Base-by-base conservation (phyloP, 2,113 vertebrate species). In the Corythoichthys intestinalis region DNA sequence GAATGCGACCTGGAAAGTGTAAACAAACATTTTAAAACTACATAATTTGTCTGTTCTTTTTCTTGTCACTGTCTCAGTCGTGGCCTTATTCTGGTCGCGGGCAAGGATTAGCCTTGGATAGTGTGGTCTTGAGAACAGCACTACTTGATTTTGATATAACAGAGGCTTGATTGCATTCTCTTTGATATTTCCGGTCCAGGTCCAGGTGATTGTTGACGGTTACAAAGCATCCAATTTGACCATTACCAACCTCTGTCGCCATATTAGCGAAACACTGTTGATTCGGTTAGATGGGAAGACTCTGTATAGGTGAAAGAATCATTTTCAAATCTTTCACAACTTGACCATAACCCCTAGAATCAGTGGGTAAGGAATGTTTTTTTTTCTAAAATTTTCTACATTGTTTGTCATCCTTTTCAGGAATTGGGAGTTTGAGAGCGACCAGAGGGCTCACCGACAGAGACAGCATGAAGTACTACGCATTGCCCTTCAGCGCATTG, bases 211-310 rank as follows among this genome's bases (percentile, higher is more conserved):
- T 2, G 92, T 95, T 66, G 91, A 94, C 8, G 85, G 89, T 7
- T 96, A 91, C 81, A 95, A 94, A 83, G 82, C 77, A 0, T 90
- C 93, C 54, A 93, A 89, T 56, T 74, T 87, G 67, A 87, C 87
- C 17, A 89, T 95, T 12, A 86, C 87, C 4, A 87, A 85, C 47
- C 85, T 82, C 50, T 94, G 94, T 69, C 81, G 67, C 7, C 83
- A 88, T 68, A 95, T 95, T 44, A 94, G 93, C 2, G 92, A 95
- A 72, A 86, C 89, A 0, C 70, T 94, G 57, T 79, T 97, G 78
- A 78, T 96, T 5, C 87, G 38, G 9, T 81, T 96, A 70, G 93
- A 92, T 1, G 91, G 90, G 60, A 93, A 91, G 64, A 90, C 80
- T 0, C 84, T 95, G 9, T 95, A 94, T 81, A 88, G 89, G 67